A percentile compares a stretch with the other conserved stretches of the same genome.
phyloP scores from a whole-genome alignment of 2,113 vertebrate species.

The Oreotrochilus melanogaster region DNA sequence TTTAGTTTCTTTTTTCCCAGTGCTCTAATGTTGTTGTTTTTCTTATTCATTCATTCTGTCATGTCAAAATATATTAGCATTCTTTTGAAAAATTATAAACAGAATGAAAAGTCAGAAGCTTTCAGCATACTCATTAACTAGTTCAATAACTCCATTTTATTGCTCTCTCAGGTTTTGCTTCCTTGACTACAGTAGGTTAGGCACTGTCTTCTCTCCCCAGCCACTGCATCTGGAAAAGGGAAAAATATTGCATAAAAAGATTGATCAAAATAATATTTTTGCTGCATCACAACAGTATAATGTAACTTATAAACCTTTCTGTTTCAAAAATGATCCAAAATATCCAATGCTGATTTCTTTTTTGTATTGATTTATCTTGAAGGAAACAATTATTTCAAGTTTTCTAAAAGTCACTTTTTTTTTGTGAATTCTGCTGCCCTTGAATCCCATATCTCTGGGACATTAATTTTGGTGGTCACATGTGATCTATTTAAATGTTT shows the following conservation, averaged over 20 bases:
- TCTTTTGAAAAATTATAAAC: slow-evolving; percentile 5
- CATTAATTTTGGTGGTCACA: not conserved
- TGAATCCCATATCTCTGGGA: not conserved
- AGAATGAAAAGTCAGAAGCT: not conserved
- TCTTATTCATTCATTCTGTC: not conserved
- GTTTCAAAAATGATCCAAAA: not conserved
- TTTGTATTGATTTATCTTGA: not conserved
- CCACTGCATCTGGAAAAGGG: not conserved
- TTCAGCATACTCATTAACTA: slow-evolving; percentile 6
- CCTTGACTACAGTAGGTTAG: not conserved
- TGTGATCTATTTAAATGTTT: not conserved
- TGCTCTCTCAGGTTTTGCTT: not conserved
- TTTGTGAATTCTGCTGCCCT: not conserved
- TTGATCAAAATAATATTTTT: not conserved
- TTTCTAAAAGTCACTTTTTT: not conserved
- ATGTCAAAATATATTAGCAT: not conserved
- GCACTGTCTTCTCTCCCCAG: not conserved
- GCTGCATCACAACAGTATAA: not conserved
- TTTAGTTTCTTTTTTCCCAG: not conserved
- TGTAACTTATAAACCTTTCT: not conserved
- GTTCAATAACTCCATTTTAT: not conserved
- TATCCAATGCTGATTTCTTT: not conserved
- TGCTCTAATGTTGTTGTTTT: not conserved
- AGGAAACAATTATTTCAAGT: not conserved
- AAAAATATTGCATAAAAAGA: not conserved